Conservation (phyloP, 2,797 vertebrate genomes). For the Myioborus melanocephalus region DNA sequence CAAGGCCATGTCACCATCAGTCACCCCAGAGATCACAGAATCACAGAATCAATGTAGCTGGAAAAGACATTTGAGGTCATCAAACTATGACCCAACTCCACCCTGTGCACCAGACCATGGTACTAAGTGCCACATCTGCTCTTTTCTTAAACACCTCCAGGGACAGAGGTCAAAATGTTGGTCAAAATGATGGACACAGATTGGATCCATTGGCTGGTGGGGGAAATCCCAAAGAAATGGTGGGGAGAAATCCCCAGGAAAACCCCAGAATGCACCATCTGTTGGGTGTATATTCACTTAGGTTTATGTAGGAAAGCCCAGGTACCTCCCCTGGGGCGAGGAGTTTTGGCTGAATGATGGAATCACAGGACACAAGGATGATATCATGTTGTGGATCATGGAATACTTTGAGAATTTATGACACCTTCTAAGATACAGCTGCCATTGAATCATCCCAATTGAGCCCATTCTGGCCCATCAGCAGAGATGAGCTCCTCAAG, state of each 20-base stretch:
- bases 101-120: not conserved
- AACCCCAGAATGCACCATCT: fast-evolving
- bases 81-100: not conserved
- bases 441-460: too few relatives aligned
- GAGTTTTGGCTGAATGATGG: too few relatives aligned
- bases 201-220: fast-evolving
- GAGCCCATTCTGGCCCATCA: not conserved
- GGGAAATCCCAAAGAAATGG: not conserved
- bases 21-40: not conserved
- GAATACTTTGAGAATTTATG: not conserved
- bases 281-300: not conserved
- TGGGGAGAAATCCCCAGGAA: not conserved
- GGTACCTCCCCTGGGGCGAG: not conserved
- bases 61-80: not conserved
- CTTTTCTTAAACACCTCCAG: too few relatives aligned
- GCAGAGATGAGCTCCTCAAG: not conserved
- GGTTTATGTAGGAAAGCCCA: fast-evolving
- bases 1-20: fast-evolving
- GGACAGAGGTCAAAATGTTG: not conserved
- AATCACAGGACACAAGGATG: fast-evolving
- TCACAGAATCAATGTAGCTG: not conserved
- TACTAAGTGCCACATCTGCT: not conserved
- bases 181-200: not conserved
- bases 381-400: not conserved
- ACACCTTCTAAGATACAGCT: not conserved